A percentile compares a stretch with the other conserved stretches of the same genome.
Evolutionary conservation across 2,113 vertebrate genomes (phyloP).

Genomic region (Glareola pratincola): DNA sequence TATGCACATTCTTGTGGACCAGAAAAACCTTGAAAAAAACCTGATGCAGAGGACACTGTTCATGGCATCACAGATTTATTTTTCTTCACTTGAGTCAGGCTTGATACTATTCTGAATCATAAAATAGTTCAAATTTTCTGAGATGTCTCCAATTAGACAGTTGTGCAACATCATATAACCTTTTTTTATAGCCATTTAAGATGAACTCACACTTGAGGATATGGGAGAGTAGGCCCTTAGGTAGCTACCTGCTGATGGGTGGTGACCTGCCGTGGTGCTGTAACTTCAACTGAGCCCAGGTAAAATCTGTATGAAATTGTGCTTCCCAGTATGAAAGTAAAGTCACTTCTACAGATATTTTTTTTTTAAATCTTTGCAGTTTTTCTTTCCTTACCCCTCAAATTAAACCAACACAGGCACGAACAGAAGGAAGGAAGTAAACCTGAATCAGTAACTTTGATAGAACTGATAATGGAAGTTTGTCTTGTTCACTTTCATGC

Average conservation of each 20-base stretch:
- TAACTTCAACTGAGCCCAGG: background rate
- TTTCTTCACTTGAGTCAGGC: background rate
- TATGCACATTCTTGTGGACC: background rate
- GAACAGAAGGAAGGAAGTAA: background rate
- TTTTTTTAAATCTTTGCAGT: background rate
- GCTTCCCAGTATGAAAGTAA: background rate
- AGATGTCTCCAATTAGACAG: background rate
- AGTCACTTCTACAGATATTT: background rate
- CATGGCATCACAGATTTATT: background rate
- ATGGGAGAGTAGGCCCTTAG: background rate
- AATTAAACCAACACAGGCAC: background rate
- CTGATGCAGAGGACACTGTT: background rate
- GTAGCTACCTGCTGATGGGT: background rate
- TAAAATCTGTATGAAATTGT: background rate
- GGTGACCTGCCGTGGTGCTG: accelerated
- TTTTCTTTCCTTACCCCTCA: background rate
- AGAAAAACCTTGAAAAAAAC: background rate
- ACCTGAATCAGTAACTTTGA: background rate
- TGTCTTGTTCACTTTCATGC: background rate
- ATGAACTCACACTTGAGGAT: background rate
- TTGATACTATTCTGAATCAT: background rate
- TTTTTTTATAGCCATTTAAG: background rate
- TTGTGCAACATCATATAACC: background rate
- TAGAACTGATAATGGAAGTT: background rate
- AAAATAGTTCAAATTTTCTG: background rate